Base-by-base conservation (phyloP, 2,797 vertebrate genomes). In the Falco columbarius region DNA sequence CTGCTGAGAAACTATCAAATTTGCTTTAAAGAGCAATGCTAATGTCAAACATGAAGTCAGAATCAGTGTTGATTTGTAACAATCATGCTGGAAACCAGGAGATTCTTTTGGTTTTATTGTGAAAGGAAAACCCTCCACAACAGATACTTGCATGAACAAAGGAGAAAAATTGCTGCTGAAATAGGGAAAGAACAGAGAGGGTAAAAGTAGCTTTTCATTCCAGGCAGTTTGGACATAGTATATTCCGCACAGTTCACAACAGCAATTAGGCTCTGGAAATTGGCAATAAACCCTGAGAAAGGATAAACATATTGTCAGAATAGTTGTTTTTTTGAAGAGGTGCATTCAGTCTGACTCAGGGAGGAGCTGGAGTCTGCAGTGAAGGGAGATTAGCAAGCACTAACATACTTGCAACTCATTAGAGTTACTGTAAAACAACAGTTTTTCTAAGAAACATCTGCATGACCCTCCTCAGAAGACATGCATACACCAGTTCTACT, bases 1-100 rank as follows among this genome's bases (percentile, higher is more conserved):
- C 83, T 90, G 83, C 77, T 89, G 82, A 81, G 67, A 71, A 95
- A 85, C 47, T 54, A 81, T 47, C 61, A 92, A 30, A 58, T 93
- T 87, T 85, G 10, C 54, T 95, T 87, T 93, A 65, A 92, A 92
- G 24, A 85, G 12, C 54, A 66, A 52, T 52, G 46, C 29, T 82
- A 56, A 71, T 79, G 16, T 76, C 32, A 77, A 54, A 83, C 38
- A 54, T 1, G 1, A 74, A 89, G 40, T 63, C 56, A 79, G 68
- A 84, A 67, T 65, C 1, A 0, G 20, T 88, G 82, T 38, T 59
- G 62, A 42, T 93, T 54, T 86, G 10, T 88, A 84, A 38, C 22
- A 84, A n/a, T 56, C 66, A 5, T 42, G 16, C 38, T 89, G 67
- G 47, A 87, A 93, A 91, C 6, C 17, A 29, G 54, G 52, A 72